phyloP scores from a whole-genome alignment of 2,797 vertebrate genomes.

The Oreonectes daqikongensis region DNA sequence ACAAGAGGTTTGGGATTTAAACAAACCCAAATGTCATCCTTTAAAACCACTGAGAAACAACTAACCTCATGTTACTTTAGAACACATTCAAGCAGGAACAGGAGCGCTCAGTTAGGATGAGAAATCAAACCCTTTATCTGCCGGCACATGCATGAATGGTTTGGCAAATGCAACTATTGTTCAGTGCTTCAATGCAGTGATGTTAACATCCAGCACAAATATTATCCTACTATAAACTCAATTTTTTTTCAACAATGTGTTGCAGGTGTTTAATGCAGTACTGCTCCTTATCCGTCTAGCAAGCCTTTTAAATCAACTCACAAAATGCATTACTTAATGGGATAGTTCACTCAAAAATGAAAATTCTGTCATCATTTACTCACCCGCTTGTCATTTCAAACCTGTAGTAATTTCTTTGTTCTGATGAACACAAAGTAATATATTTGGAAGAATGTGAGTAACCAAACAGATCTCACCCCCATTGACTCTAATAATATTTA shows the following conservation, averaged over 20 bases:
- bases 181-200: background rate
- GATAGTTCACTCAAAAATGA: no score
- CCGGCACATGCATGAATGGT: background rate
- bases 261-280: background rate
- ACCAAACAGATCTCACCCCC: no score
- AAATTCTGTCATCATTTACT: no score
- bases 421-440: no score
- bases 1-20: conserved; percentile 12
- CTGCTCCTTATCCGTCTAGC: background rate
- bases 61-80: conserved; percentile 29
- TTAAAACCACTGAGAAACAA: conserved; percentile 32
- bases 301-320: background rate
- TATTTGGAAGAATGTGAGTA: no score
- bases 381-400: no score
- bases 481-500: no score
- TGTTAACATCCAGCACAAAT: background rate
- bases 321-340: background rate
- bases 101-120: conserved; percentile 8
- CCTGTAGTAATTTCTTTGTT: no score
- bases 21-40: conserved; percentile 24
- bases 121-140: conserved; percentile 27
- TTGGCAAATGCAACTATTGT: background rate
- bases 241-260: background rate
- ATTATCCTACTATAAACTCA: no score
- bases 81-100: conserved; percentile 36